phyloP scores from a whole-genome alignment of 2,797 vertebrate species.

The Acropternis orthonyx region DNA sequence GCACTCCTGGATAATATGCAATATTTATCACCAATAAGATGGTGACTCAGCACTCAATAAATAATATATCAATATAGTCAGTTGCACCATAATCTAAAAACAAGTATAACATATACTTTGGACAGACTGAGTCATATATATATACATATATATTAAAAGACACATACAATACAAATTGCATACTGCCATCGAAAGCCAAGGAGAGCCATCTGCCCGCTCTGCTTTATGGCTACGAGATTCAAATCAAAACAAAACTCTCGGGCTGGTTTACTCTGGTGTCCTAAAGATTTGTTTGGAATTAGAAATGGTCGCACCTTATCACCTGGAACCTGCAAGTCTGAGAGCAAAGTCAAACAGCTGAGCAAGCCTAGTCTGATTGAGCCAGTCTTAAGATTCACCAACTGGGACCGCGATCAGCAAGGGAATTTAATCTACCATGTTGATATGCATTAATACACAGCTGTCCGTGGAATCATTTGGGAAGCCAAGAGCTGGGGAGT shows the following conservation, averaged over 20 bases:
- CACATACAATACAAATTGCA: constrained; percentile 76
- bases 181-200: constrained; percentile 70
- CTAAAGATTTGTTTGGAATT: constrained; percentile 38
- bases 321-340: constrained; percentile 33
- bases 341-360: constrained; percentile 59
- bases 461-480: not conserved
- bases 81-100: constrained; percentile 81
- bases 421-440: constrained; percentile 31
- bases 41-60: constrained; percentile 82
- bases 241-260: constrained; percentile 44
- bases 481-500: not conserved
- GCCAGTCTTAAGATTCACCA: constrained; percentile 49
- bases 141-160: constrained; percentile 79
- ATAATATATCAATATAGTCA: constrained; percentile 82
- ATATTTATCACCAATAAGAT: constrained; percentile 74
- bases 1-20: constrained; percentile 80
- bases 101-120: constrained; percentile 80
- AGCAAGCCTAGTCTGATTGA: constrained; percentile 73
- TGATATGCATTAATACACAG: not conserved
- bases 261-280: constrained; percentile 56
- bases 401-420: constrained; percentile 4
- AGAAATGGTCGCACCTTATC: constrained; percentile 32
- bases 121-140: constrained; percentile 80
- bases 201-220: constrained; percentile 60
- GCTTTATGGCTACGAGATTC: constrained; percentile 62